Conservation (phyloP, 2,797 vertebrate genomes). For the Miichthys miiuy region DNA sequence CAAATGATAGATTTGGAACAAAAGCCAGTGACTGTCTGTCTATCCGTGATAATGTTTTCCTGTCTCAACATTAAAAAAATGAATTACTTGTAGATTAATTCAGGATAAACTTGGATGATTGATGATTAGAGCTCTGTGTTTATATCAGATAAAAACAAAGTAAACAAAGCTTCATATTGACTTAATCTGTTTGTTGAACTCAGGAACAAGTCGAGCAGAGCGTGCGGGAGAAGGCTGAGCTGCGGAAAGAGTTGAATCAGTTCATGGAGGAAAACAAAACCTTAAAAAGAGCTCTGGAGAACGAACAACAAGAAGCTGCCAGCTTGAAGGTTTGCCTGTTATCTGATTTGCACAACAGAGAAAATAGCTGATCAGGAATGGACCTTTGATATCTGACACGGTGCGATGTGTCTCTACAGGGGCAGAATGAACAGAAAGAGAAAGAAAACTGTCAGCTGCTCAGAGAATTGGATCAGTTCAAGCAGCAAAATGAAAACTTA, state of each 20-base stretch:
- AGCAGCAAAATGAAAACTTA: conserved; percentile 55
- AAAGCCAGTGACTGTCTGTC: background rate
- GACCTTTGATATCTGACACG: conserved; percentile 44
- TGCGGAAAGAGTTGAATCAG: conserved; percentile 66
- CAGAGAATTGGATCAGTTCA: conserved; percentile 61
- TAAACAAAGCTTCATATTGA: conserved; percentile 42
- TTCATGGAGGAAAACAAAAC: conserved; percentile 59
- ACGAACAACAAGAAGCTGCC: conserved; percentile 58
- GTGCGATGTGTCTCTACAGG: conserved; percentile 72
- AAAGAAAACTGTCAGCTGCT: conserved; percentile 67
- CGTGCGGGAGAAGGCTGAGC: conserved; percentile 76
- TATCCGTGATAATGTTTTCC: background rate
- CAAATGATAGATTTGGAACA: background rate
- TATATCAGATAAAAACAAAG: background rate
- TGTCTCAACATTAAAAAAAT: background rate
- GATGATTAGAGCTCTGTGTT: background rate
- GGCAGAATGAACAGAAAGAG: conserved; percentile 82
- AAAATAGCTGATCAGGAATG: background rate
- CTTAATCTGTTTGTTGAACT: conserved; percentile 5
- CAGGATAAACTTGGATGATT: background rate
- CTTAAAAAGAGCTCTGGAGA: conserved; percentile 63
- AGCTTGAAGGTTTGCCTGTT: conserved; percentile 70
- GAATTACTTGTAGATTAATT: background rate
- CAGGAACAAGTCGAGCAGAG: conserved; percentile 89
- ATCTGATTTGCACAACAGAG: conserved; percentile 9